Evolutionary conservation across 2,113 vertebrate species (phyloP), one percentile per base, ranked within the genome.

Genomic region (Corythaixoides concolor): DNA sequence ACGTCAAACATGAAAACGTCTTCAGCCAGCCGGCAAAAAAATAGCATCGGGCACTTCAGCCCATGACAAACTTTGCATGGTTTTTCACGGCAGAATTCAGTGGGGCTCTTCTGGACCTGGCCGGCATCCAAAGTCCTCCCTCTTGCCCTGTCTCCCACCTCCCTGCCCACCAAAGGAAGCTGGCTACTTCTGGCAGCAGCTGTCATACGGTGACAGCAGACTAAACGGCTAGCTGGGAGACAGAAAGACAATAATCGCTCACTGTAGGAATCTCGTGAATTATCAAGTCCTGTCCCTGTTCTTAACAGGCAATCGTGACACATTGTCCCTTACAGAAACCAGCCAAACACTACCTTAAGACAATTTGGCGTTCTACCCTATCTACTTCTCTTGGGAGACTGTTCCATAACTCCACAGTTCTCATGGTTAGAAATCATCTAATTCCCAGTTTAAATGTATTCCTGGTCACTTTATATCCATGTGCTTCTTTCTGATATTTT

Each of bases 61-160:
- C 41, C 0, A 0, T 8, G 7, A 18, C 32, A 82, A 88, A 41
- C 35, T 17, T 63, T 47, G 24, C 7, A 5, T 8, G 0, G 0
- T 82, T 82, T 68, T 43, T 80, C 20, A 19, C 5, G 4, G 53
- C 32, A 47, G 23, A 64, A 26, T 43, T 79, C 58, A 76, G 47
- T 3, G 35, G 43, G 33, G 24, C 17, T 80, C 32, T 58, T 64
- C 79, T 60, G 70, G 68, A 64, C 28, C 33, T 43, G 39, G 32
- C 43, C 5, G 8, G 23, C 9, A 45, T 19, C 30, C 5, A 4
- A 76, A 90, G 11, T 45, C n/a, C 15, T 75, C n/a, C 47, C 11
- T 55, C 22, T 64, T 53, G 58, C 52, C 32, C 11, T 53, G 33
- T n/a, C 33, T 80, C 35, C 23, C 56, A 56, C 2, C 12, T 23